phyloP scores from a whole-genome alignment of 2,797 vertebrate genomes.

The Capromys pilorides region DNA sequence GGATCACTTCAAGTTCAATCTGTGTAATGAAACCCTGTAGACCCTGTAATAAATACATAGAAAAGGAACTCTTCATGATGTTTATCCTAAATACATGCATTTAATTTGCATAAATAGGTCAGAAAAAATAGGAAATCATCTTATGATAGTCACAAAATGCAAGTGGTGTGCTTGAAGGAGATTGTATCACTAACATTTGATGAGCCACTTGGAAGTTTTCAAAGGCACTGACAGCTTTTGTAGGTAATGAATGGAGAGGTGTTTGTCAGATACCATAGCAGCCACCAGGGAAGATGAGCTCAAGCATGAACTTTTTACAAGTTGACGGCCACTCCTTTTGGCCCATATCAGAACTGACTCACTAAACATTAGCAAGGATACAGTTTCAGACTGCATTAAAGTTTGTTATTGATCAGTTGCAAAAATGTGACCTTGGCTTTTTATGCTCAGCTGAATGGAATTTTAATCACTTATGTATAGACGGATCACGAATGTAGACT shows the following conservation, averaged over 20 bases:
- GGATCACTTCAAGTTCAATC: no score
- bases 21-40: no score
- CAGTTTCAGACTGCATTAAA: constrained; percentile 27
- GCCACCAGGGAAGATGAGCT: not conserved
- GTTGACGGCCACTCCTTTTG: not conserved
- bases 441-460: not conserved
- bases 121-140: not conserved
- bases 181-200: not conserved
- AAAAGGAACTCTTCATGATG: not conserved
- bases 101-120: not conserved
- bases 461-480: not conserved
- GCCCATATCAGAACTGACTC: not conserved
- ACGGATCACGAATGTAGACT: no score
- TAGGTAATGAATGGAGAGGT: not conserved
- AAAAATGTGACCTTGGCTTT: not conserved
- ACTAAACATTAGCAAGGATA: not conserved
- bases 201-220: not conserved
- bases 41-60: no score
- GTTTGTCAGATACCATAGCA: not conserved
- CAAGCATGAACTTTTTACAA: not conserved
- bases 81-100: not conserved
- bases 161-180: not conserved
- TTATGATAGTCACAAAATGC: not conserved
- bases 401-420: not conserved
- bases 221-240: not conserved